These are phyloP conservation scores for Thaumatotibia leucotreta DNA, from an alignment of 1,140 invertebrate species.

Conservation along the genomic window DNA sequence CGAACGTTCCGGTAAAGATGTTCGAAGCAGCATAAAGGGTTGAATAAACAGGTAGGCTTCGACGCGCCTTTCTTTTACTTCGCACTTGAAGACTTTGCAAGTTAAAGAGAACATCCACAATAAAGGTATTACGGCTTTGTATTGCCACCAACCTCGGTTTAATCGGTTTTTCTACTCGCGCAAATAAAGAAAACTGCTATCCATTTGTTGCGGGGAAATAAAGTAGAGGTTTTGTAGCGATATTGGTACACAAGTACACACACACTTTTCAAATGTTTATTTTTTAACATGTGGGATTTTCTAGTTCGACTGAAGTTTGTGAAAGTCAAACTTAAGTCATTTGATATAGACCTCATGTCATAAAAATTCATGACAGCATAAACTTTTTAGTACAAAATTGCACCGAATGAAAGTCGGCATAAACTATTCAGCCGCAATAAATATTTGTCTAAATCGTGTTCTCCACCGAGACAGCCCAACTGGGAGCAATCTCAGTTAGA, in stretches of 20 bases:
- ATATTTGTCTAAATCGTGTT: slow-evolving; percentile 36
- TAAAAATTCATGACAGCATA: not conserved
- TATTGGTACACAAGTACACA: not conserved
- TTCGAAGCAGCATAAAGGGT: slow-evolving; percentile 42
- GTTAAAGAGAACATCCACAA: slow-evolving; percentile 13
- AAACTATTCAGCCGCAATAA: slow-evolving; percentile 29
- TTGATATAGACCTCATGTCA: not conserved
- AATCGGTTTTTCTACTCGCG: slow-evolving; percentile 1
- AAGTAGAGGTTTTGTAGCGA: not conserved
- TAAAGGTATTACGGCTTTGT: slow-evolving; percentile 10
- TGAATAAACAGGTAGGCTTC: slow-evolving; percentile 32
- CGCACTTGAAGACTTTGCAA: slow-evolving; percentile 8
- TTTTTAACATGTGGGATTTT: no score
- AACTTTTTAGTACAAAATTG: not conserved
- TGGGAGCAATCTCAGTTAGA: slow-evolving; percentile 32
- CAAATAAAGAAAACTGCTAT: not conserved
- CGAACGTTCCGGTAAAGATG: slow-evolving; percentile 44
- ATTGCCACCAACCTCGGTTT: slow-evolving; percentile 5
- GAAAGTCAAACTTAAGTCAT: no score
- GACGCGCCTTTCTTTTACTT: slow-evolving; percentile 12
- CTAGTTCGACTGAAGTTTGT: no score
- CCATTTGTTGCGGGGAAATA: slow-evolving; percentile 1
- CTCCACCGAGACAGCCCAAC: slow-evolving; percentile 26
- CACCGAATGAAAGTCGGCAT: slow-evolving; percentile 13
- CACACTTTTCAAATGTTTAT: not conserved